phyloP scores from a whole-genome alignment of 2,797 vertebrate species.

The Nasua narica region DNA sequence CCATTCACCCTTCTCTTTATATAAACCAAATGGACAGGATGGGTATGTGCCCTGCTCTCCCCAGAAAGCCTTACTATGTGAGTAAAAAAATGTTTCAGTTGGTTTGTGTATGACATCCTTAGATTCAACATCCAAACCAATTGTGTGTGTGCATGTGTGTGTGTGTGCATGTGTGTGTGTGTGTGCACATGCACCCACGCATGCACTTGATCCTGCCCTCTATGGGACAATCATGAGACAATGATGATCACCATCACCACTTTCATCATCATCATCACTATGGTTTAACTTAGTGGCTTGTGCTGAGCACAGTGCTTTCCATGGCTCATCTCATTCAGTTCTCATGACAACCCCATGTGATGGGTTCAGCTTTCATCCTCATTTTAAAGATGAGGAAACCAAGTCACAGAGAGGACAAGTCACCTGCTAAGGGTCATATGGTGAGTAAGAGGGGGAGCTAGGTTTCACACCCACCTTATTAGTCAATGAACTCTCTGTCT shows the following conservation, averaged over 20 bases:
- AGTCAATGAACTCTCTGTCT: not conserved
- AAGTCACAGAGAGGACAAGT: not conserved
- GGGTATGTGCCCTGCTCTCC: not conserved
- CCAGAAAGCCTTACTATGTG: not conserved
- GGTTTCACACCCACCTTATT: not conserved
- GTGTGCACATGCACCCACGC: too few relatives aligned
- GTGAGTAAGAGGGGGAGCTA: not conserved
- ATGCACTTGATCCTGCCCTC: not conserved
- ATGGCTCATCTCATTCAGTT: not conserved
- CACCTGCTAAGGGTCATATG: accelerated
- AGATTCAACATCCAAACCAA: not conserved
- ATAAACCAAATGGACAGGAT: not conserved
- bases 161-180: not conserved
- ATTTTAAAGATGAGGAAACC: not conserved
- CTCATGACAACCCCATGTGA: not conserved
- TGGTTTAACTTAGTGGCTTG: not conserved
- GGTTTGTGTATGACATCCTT: not conserved
- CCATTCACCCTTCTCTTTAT: not conserved
- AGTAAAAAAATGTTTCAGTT: not conserved
- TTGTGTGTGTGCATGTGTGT: not conserved
- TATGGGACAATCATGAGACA: not conserved
- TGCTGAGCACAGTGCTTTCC: not conserved
- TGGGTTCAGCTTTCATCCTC: not conserved
- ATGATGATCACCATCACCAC: not conserved
- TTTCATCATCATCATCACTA: not conserved